Conservation (phyloP, 1,140 invertebrate genomes). For the Lepidotrigona ventralis region DNA sequence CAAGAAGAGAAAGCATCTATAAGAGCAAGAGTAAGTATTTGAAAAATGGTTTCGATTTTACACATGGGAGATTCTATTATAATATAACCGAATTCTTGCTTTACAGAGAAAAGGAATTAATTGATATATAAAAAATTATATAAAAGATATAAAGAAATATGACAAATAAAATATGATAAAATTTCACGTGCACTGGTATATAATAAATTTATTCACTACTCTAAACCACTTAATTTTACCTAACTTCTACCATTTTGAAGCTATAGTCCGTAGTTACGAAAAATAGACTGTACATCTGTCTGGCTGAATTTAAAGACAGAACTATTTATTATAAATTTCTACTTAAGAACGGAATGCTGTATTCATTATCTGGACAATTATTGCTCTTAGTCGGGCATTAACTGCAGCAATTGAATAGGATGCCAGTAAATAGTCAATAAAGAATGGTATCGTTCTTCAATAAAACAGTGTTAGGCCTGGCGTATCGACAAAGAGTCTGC, state of each 20-base stretch:
- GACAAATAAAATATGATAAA: too few relatives aligned
- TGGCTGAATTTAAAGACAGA: not conserved
- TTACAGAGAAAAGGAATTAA: too few relatives aligned
- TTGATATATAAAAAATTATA: too few relatives aligned
- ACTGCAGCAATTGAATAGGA: not conserved
- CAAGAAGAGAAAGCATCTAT: too few relatives aligned
- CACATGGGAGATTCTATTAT: too few relatives aligned
- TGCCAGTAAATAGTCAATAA: not conserved
- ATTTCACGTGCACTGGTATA: too few relatives aligned
- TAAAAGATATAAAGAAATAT: too few relatives aligned
- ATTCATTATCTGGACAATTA: not conserved
- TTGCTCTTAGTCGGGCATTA: not conserved
- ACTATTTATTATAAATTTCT: constrained; percentile 3
- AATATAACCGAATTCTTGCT: too few relatives aligned
- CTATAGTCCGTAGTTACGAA: not conserved
- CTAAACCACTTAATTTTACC: not conserved
- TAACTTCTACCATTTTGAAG: not conserved
- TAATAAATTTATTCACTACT: too few relatives aligned
- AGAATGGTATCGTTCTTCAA: not conserved
- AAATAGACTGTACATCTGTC: not conserved
- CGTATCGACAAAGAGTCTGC: not conserved
- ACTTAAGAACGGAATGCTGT: too few relatives aligned
- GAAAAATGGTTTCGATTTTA: too few relatives aligned
- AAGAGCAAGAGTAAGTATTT: too few relatives aligned
- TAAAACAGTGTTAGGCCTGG: not conserved